Evolutionary conservation across 92 coral and sea anemone genomes (phyloP), one percentile per base, ranked within the genome.

Genomic region (Umimayanthus kanabou): DNA sequence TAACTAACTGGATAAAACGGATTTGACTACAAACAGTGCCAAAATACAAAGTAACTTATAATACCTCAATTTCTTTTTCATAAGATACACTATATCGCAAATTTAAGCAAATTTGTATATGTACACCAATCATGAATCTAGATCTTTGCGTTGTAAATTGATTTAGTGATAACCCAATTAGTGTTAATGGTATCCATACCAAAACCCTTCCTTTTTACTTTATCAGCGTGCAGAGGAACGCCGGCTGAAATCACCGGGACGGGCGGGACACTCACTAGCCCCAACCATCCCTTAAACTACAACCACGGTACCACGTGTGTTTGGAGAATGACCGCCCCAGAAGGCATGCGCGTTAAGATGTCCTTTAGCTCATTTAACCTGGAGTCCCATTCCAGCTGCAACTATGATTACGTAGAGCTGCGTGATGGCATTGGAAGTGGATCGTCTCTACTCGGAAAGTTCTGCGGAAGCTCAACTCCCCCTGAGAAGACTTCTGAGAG

Each of bases 371-470:
- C 69, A 13, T 80, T 80, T 61, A 14, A 55, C 6, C 69, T 80
- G 29, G 84, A 80, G 29, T 80, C 84, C 5, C 28, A 80, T 0
- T 80, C 84, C 6, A 58, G 29, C 71, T 80, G 84, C 50, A 11
- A 57, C 47, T 80, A 80, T 61, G 84, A 80, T 57, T 80, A 80
- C 14, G 70, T 80, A 26, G 84, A 80, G 84, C 73, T 80, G 30
- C 70, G 84, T n/a, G 84, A 80, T 58, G 84, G 84, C n/a, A 43
- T 58, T 9, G 84, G 71, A 80, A 61, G 72, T 30, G 71, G 84
- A 4, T 57, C 84, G 7, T 50, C 70, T 29, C 43, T 30, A 1
- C 43, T 80, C 57, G 84, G 84, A 49, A 80, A 80, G 47, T 80
- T 4, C 23, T 80, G 84, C 29, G 84, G 84, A 40, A 76, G 53